A percentile compares a stretch with the other conserved stretches of the same genome.
Evolutionary conservation across 2,888 invertebrate genomes (phyloP).

Genomic region (Lochmaea capreae): DNA sequence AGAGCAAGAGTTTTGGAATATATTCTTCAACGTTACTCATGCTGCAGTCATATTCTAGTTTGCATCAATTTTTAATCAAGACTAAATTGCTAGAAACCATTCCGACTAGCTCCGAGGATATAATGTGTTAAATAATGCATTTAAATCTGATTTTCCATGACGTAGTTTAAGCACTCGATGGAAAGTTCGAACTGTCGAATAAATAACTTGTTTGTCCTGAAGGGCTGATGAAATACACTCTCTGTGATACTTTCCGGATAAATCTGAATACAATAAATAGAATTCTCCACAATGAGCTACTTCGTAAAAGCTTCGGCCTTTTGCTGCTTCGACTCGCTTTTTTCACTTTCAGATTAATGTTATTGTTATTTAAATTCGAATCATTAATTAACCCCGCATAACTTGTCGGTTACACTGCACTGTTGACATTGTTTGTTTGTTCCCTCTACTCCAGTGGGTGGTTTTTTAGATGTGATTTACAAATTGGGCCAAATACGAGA

Average conservation of each 20-base stretch:
- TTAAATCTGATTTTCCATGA: constrained; percentile 2
- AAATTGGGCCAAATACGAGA: background rate
- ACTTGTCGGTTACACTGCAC: constrained; percentile 44
- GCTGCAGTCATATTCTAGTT: no score
- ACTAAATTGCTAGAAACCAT: background rate
- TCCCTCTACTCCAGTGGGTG: background rate
- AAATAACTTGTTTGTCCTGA: constrained; percentile 18
- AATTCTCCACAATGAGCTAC: constrained; percentile 34
- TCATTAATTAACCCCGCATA: constrained; percentile 48
- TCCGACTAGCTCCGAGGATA: background rate
- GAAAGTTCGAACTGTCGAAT: constrained; percentile 10
- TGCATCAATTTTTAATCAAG: background rate
- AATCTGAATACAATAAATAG: constrained; percentile 38
- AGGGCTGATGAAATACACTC: constrained; percentile 31
- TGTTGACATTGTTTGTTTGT: constrained; percentile 29
- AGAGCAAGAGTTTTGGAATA: no score
- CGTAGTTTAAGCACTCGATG: background rate
- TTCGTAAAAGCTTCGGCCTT: background rate
- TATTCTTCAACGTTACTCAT: no score
- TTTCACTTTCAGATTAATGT: constrained; percentile 46
- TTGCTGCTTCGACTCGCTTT: constrained; percentile 23
- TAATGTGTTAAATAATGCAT: background rate
- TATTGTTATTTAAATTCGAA: constrained; percentile 49
- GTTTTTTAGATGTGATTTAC: background rate
- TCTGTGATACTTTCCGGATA: constrained; percentile 11